These are phyloP conservation scores for Characodon lateralis DNA, from an alignment of 2,797 vertebrate genomes.

Conservation along the genomic window DNA sequence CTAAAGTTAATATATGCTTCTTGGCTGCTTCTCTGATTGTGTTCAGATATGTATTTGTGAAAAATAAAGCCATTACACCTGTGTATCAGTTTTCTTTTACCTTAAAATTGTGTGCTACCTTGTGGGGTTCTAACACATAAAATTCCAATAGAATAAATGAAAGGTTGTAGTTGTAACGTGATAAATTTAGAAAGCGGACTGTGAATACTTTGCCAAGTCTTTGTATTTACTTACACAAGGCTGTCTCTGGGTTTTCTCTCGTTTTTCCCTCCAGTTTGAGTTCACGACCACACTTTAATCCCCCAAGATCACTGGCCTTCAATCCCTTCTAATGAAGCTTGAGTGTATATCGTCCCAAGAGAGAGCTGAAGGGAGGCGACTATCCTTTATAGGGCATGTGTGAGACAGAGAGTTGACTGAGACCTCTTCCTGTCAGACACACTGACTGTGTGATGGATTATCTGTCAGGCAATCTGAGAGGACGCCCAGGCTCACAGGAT, in stretches of 20 bases:
- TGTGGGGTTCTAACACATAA: background rate
- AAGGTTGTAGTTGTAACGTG: background rate
- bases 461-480: conserved; percentile 78
- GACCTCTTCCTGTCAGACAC: conserved; percentile 76
- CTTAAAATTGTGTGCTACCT: no score
- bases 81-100: background rate
- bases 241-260: background rate
- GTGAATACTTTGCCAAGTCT: background rate
- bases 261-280: background rate
- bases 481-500: conserved; percentile 75
- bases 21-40: background rate
- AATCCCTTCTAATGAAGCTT: conserved; percentile 55
- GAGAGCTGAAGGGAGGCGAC: conserved; percentile 46
- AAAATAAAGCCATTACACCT: no score
- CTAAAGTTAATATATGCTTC: background rate
- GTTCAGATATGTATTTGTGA: background rate
- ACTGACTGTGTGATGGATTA: conserved; percentile 85
- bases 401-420: conserved; percentile 47
- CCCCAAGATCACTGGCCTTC: conserved; percentile 29
- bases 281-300: conserved; percentile 9
- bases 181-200: background rate
- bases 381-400: conserved; percentile 64
- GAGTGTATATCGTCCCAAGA: conserved; percentile 39
- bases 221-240: background rate
- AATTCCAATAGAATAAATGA: background rate